Evolutionary conservation across 2,888 invertebrate species (phyloP), one percentile per base, ranked within the genome.

Genomic region (Parthenolecanium corni): DNA sequence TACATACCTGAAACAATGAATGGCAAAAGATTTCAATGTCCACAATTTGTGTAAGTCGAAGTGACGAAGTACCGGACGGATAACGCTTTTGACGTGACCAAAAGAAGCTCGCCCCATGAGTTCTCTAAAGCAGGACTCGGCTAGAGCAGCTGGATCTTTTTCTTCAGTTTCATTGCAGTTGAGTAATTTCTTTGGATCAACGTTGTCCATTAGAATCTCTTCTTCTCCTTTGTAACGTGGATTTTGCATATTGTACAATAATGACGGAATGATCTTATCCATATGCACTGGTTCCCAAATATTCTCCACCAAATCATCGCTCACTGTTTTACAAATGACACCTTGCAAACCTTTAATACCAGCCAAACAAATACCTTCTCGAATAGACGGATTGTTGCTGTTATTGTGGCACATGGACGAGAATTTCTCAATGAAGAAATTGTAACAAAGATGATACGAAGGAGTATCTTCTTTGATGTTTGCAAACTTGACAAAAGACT

Each of bases 381-480:
- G 76, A 21, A 84, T 79, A 64, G 79, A 79, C 64, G 80, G 76
- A 69, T 86, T 84, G 58, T 80, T 78, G 73, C 87, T 81, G 73
- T 86, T 87, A 74, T 88, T 89, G 78, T 98, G 96, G 74, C 97
- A 97, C 92, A 98, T 94, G 21, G 95, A 87, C 14, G 95, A 93
- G 78, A 97, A 98, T 77, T 97, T 96, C 67, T 93, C 94, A 70
- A 98, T 95, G 78, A 98, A 97, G 79, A 97, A 97, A 75, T 97
- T 97, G 76, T 98, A 98, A 65, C 96, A 82, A 25, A 97, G 82
- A 76, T 98, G 98, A 77, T 98, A 99, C 1, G 95, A 95, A 20
- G 98, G 98, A 31, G 96, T 95, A 75, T 97, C 97, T 73, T 98
- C 98, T 74, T 98, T 96, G 69, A 98, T 98, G 75, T 96, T 95